These are phyloP conservation scores for Acleris laterana DNA, from an alignment of 2,888 invertebrate species.

Conservation along the genomic window DNA sequence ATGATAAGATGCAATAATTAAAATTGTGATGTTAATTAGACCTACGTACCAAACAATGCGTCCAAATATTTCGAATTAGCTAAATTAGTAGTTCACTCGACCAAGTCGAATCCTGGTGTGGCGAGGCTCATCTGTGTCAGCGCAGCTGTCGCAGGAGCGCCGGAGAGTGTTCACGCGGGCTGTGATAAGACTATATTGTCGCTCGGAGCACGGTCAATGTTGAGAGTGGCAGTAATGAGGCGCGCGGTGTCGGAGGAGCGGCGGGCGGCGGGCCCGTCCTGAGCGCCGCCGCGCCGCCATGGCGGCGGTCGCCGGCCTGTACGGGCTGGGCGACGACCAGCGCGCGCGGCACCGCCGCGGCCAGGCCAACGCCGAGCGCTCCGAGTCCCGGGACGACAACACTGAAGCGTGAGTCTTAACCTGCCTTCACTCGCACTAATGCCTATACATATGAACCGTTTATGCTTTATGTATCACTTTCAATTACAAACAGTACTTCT, in stretches of 20 bases:
- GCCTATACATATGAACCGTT: too few relatives aligned
- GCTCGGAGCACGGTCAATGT: constrained; percentile 15
- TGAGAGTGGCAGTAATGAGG: constrained; percentile 34
- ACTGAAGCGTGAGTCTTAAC: constrained; percentile 82
- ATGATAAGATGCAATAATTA: constrained; percentile 39
- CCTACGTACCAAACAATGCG: constrained; percentile 34
- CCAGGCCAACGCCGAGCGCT: constrained; percentile 88
- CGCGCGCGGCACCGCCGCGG: constrained; percentile 82
- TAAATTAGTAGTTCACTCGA: constrained; percentile 33
- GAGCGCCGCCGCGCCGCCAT: constrained; percentile 64
- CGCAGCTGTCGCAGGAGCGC: constrained; percentile 36
- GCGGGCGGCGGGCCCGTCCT: constrained; percentile 28
- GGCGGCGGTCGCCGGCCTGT: constrained; percentile 92
- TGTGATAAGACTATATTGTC: constrained; percentile 32
- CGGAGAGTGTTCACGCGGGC: constrained; percentile 33
- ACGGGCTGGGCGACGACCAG: constrained; percentile 90
- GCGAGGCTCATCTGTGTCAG: constrained; percentile 37
- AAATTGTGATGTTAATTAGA: constrained; percentile 35
- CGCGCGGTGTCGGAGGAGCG: constrained; percentile 29
- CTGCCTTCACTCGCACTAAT: neutral
- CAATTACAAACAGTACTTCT: too few relatives aligned
- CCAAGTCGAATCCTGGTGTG: constrained; percentile 36
- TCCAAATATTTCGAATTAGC: constrained; percentile 38
- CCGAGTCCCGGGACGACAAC: constrained; percentile 84
- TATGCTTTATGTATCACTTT: too few relatives aligned